Percentiles rank a stretch among this genome's conserved stretches.
phyloP scores from a whole-genome alignment of 2,797 vertebrate species.

The Cirrhinus molitorella region DNA sequence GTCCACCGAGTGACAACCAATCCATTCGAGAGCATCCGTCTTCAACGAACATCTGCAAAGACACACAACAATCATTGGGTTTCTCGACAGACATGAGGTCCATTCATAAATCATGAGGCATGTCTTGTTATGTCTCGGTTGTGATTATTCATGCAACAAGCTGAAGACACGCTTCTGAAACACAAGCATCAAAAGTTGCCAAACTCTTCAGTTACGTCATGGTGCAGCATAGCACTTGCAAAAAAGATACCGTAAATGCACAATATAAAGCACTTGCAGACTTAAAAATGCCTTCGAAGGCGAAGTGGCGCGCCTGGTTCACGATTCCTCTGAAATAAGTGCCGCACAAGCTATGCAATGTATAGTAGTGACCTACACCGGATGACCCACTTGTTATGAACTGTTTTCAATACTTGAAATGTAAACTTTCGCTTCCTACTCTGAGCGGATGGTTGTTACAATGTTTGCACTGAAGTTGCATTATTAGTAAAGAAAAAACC shows the following conservation, averaged over 20 bases:
- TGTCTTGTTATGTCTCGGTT: slow-evolving; percentile 22
- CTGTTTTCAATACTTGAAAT: slow-evolving; percentile 93
- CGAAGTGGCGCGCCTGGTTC: slow-evolving; percentile 77
- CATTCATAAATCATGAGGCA: slow-evolving; percentile 41
- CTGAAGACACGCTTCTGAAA: slow-evolving; percentile 11
- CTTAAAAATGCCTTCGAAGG: slow-evolving; percentile 85
- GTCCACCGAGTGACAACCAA: slow-evolving; percentile 26
- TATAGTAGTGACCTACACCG: slow-evolving; percentile 87
- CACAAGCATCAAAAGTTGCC: slow-evolving; percentile 58
- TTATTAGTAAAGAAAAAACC: slow-evolving; percentile 82
- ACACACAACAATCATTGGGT: neutral
- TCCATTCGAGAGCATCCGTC: slow-evolving; percentile 5
- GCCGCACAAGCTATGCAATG: slow-evolving; percentile 96
- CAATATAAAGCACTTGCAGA: slow-evolving; percentile 90
- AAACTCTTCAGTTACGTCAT: slow-evolving; percentile 72
- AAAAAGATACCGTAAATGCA: slow-evolving; percentile 76
- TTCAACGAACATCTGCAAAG: slow-evolving; percentile 27
- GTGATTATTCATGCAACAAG: slow-evolving; percentile 43
- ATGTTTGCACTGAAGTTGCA: slow-evolving; percentile 96
- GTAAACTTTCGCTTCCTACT: slow-evolving; percentile 89
- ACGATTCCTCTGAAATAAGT: slow-evolving; percentile 83
- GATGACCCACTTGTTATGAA: slow-evolving; percentile 85
- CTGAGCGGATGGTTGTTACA: slow-evolving; percentile 89
- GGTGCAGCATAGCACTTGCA: slow-evolving; percentile 80
- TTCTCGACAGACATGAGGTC: slow-evolving; percentile 5